Evolutionary conservation across 2,888 invertebrate species (phyloP), one percentile per base, ranked within the genome.

Genomic region (Rosalia funebris): DNA sequence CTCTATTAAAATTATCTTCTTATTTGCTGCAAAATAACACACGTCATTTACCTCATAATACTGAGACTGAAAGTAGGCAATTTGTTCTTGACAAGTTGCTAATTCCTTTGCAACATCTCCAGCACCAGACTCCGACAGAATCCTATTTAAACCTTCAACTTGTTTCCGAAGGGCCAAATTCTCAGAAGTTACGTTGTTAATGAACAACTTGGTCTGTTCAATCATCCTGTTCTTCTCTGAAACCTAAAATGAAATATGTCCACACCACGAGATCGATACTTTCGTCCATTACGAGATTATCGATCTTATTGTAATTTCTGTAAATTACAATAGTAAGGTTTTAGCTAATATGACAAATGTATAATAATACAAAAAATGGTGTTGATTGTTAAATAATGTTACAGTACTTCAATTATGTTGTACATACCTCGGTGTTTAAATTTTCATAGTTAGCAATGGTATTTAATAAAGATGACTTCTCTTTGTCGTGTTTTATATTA

Each of bases 41-140:
- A n/a, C n/a, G 25, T 25, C 25, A 25, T 17, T 65, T 63, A 76
- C 77, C 58, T 75, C 69, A 62, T 70, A 70, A 53, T 71, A 72
- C 54, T 75, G 72, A 9, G 70, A 59, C 53, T 77, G 75, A 11
- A 74, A 65, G 15, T 66, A 62, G 1, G 69, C 52, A n/a, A 78
- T 52, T 57, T 77, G 75, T 53, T 77, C 77, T 60, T 78, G 75
- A 15, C 70, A 70, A n/a, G 65, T 65, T 2, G 72, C 65, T 20
- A 79, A 66, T 65, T 79, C 76, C 46, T 70, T 75, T 10, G 75
- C 64, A 4, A 79, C 66, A 34, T 79, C 78, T 10, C 76, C 77
- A n/a, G 74, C 69, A 7, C 78, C 78, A 12, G 72, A 70, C 42
- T 76, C 74, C 10, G 65, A 62, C 7, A 79, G 46, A 5, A 77